These are phyloP conservation scores for Fistularia tabacaria DNA, from an alignment of 2,797 vertebrate species.

Conservation along the genomic window DNA sequence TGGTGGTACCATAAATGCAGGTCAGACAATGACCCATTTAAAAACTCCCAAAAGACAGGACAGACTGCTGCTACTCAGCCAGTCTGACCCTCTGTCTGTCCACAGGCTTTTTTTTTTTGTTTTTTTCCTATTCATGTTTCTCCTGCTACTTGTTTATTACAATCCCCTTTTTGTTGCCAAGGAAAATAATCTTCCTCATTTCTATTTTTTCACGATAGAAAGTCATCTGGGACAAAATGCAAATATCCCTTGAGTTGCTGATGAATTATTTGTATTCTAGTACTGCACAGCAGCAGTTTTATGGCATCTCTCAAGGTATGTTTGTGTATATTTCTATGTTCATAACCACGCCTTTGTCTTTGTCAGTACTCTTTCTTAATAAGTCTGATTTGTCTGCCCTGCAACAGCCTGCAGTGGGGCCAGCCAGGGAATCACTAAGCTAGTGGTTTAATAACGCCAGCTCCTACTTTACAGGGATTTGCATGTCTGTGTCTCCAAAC, in stretches of 20 bases:
- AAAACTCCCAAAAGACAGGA: conserved; percentile 54
- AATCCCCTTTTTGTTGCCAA: neutral
- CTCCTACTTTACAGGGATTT: conserved; percentile 69
- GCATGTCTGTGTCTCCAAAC: conserved; percentile 65
- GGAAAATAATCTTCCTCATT: too few species aligned
- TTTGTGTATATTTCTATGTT: conserved; percentile 8
- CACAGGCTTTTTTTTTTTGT: conserved; percentile 10
- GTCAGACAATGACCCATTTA: conserved; percentile 73
- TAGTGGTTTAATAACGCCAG: conserved; percentile 74
- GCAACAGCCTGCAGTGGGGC: conserved; percentile 57
- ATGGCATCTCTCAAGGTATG: neutral
- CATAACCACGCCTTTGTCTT: conserved; percentile 47
- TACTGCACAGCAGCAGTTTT: conserved; percentile 5
- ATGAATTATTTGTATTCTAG: conserved; percentile 1
- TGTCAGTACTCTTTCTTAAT: conserved; percentile 48
- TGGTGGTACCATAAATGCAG: conserved; percentile 58
- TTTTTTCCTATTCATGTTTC: neutral
- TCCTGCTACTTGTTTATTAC: neutral
- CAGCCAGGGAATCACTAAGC: conserved; percentile 69
- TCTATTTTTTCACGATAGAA: too few species aligned
- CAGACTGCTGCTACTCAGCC: conserved; percentile 51
- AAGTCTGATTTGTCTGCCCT: conserved; percentile 60
- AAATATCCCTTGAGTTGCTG: neutral
- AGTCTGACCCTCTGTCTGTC: conserved; percentile 47
- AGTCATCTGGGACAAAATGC: too few species aligned